phyloP scores from a whole-genome alignment of 2,888 invertebrate genomes.

The Brachyopa scutellaris region DNA sequence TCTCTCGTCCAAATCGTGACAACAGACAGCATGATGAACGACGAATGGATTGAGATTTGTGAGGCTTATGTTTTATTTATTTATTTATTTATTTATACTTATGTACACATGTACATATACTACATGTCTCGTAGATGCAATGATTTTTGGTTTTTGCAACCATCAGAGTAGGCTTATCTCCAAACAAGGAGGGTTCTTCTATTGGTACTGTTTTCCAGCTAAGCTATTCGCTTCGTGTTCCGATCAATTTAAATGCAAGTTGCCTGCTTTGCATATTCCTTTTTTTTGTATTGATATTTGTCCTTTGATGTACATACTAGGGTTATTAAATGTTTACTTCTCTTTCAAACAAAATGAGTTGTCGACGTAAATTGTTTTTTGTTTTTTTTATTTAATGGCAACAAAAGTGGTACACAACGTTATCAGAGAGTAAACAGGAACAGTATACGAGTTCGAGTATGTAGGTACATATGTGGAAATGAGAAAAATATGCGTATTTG shows the following conservation, averaged over 20 bases:
- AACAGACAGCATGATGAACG: constrained; percentile 9
- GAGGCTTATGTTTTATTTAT: neutral
- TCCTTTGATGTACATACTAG: neutral
- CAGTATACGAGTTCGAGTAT: no score
- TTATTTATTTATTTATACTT: no score
- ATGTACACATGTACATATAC: neutral
- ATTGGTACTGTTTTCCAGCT: no score
- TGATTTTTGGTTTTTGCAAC: neutral
- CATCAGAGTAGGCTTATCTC: constrained; percentile 21
- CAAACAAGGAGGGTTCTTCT: no score
- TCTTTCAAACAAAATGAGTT: constrained; percentile 6
- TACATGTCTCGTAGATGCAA: neutral
- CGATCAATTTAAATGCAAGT: constrained; percentile 39
- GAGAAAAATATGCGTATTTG: constrained; percentile 31
- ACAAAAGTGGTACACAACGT: constrained; percentile 7
- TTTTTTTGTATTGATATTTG: no score
- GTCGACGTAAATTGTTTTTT: constrained; percentile 10
- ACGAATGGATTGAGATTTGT: constrained; percentile 14
- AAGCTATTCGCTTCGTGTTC: no score
- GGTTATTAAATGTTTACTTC: neutral
- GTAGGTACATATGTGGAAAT: no score
- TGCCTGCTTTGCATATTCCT: neutral
- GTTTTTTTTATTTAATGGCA: constrained; percentile 1
- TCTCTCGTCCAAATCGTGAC: no score
- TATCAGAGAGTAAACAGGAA: constrained; percentile 37